A percentile compares a stretch with the other conserved stretches of the same genome.
These are phyloP conservation scores for Oryzias curvinotus DNA, from an alignment of 2,113 vertebrate genomes.

Conservation along the genomic window DNA sequence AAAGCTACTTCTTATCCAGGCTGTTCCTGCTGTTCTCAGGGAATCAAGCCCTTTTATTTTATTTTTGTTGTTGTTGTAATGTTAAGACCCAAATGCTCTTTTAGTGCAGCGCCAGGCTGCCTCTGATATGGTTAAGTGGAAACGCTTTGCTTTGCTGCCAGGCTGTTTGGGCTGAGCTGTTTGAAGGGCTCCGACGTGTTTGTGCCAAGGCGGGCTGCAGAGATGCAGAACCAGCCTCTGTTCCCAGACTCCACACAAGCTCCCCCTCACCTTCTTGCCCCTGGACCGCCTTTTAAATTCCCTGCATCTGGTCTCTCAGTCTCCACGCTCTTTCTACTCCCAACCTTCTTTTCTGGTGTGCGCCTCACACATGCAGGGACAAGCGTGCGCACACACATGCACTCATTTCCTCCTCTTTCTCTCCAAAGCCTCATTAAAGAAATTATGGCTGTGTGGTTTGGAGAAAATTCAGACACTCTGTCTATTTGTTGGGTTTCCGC, in stretches of 20 bases:
- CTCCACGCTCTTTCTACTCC: background rate
- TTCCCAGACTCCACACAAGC: slow-evolving; percentile 56
- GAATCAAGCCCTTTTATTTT: slow-evolving; percentile 4
- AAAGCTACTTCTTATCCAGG: background rate
- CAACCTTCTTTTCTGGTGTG: slow-evolving; percentile 18
- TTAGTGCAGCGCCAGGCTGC: slow-evolving; percentile 44
- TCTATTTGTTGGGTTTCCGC: slow-evolving; percentile 44
- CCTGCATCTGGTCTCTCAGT: slow-evolving; percentile 43
- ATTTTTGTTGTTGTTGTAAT: background rate
- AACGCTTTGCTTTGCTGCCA: slow-evolving; percentile 64
- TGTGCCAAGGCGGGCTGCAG: slow-evolving; percentile 52
- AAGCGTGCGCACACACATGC: slow-evolving; percentile 10
- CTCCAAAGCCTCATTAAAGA: slow-evolving; percentile 63
- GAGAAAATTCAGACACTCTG: slow-evolving; percentile 45
- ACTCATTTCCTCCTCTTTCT: slow-evolving; percentile 52
- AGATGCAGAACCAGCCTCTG: slow-evolving; percentile 47
- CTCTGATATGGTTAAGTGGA: slow-evolving; percentile 74
- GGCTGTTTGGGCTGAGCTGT: slow-evolving; percentile 57
- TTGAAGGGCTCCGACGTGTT: slow-evolving; percentile 49
- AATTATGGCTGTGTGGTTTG: slow-evolving; percentile 65
- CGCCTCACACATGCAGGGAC: slow-evolving; percentile 26
- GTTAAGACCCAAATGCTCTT: slow-evolving; percentile 36
- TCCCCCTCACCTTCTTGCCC: slow-evolving; percentile 44
- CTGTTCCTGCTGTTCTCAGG: slow-evolving; percentile 27
- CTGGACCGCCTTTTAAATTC: slow-evolving; percentile 49